Evolutionary conservation across 2,113 vertebrate species (phyloP).

Genomic region (Dasyurus viverrinus): DNA sequence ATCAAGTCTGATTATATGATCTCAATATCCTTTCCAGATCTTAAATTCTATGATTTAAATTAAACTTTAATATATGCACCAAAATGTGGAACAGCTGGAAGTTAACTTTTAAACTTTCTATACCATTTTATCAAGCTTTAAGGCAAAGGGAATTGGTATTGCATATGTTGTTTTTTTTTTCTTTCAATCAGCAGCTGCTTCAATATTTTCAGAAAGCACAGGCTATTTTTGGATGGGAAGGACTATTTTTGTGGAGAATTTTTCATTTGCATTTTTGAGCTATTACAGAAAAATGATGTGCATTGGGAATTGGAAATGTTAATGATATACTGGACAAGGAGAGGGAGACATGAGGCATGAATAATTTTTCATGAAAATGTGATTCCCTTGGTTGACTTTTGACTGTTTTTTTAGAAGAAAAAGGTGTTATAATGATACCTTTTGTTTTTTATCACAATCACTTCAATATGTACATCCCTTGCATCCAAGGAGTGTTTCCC

Average conservation of each 20-base stretch:
- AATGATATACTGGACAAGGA: slow-evolving; percentile 56
- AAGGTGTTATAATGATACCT: background rate
- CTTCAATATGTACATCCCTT: background rate
- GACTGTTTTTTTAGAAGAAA: slow-evolving; percentile 37
- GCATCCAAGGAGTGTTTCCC: background rate
- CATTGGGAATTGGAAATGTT: background rate
- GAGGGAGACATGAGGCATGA: slow-evolving; percentile 45
- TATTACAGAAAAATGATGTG: background rate
- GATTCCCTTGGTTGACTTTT: slow-evolving; percentile 11
- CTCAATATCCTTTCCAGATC: background rate
- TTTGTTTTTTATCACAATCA: background rate
- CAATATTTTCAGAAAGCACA: slow-evolving; percentile 7
- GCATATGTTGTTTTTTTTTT: background rate
- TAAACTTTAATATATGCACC: background rate
- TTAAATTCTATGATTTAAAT: background rate
- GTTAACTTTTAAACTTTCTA: background rate
- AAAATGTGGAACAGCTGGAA: slow-evolving; percentile 1
- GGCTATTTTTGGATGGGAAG: slow-evolving; percentile 20
- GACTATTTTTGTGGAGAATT: slow-evolving; percentile 40
- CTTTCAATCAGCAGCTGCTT: slow-evolving; percentile 10
- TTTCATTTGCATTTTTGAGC: slow-evolving; percentile 48
- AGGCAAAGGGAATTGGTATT: background rate
- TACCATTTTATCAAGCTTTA: background rate
- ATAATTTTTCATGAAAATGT: slow-evolving; percentile 73
- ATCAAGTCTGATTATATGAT: background rate